Evolutionary conservation across 2,113 vertebrate species (phyloP).

Genomic region (Brachypodius melanocephalos): DNA sequence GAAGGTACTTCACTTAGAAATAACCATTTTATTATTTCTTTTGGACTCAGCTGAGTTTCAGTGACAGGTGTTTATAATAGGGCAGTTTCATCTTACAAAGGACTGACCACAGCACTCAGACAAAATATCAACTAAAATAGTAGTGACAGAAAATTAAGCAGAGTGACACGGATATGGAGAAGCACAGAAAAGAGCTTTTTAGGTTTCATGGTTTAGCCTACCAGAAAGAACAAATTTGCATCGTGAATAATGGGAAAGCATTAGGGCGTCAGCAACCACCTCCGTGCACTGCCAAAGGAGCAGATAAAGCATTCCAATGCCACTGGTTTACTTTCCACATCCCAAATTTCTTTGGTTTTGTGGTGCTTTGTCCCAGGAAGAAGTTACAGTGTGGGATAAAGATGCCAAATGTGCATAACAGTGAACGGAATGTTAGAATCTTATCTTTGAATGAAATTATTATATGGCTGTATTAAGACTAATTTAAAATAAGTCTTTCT

Average conservation of each 20-base stretch:
- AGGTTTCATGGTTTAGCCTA: not conserved
- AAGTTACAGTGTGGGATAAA: not conserved
- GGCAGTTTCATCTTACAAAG: not conserved
- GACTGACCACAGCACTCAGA: not conserved
- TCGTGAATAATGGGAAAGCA: not conserved
- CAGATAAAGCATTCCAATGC: not conserved
- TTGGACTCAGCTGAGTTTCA: not conserved
- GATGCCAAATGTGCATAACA: not conserved
- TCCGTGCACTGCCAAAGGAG: not conserved
- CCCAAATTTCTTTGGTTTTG: not conserved
- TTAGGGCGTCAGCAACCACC: not conserved
- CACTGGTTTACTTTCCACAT: fast-evolving
- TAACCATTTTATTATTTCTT: not conserved
- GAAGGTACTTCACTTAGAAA: not conserved
- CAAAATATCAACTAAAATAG: not conserved
- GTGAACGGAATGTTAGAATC: not conserved
- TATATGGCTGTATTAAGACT: not conserved
- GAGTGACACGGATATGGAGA: not conserved
- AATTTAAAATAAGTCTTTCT: not conserved
- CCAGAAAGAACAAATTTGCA: not conserved
- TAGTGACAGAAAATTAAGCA: not conserved
- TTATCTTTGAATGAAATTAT: not conserved
- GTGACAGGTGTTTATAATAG: not conserved
- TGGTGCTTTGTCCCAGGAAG: not conserved
- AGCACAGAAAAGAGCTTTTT: not conserved